Evolutionary conservation across 2,113 vertebrate genomes (phyloP).

Genomic region (Trogon surrucura): DNA sequence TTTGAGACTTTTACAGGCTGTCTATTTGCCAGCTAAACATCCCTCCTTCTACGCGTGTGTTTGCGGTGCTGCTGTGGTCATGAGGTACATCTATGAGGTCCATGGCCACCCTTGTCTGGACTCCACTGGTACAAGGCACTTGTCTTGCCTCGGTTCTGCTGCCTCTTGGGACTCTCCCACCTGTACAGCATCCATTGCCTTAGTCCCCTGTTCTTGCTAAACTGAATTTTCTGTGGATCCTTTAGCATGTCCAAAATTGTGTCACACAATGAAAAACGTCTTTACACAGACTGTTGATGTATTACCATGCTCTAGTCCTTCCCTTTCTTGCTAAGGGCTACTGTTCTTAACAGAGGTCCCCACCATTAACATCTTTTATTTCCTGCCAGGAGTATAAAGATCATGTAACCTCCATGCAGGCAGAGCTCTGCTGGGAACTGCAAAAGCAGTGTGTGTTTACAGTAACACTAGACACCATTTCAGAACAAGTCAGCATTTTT

Average conservation of each 20-base stretch:
- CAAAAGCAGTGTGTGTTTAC: not conserved
- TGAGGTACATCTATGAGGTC: not conserved
- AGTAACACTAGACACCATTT: not conserved
- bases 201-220: not conserved
- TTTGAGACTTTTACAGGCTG: not conserved
- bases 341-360: not conserved
- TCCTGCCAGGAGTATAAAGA: not conserved
- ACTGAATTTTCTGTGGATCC: not conserved
- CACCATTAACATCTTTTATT: not conserved
- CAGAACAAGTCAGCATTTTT: slow-evolving; percentile 2
- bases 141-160: not conserved
- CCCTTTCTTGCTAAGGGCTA: not conserved
- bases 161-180: not conserved
- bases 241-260: not conserved
- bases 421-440: not conserved
- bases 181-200: not conserved
- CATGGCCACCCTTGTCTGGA: not conserved
- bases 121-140: not conserved
- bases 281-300: not conserved
- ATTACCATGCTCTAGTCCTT: not conserved
- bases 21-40: not conserved
- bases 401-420: not conserved
- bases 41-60: not conserved
- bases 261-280: not conserved
- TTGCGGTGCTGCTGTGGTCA: not conserved